Percentiles rank a stretch among this genome's conserved stretches.
Evolutionary conservation across 2,797 vertebrate species (phyloP).

Genomic region (Rhyacichthys aspro): DNA sequence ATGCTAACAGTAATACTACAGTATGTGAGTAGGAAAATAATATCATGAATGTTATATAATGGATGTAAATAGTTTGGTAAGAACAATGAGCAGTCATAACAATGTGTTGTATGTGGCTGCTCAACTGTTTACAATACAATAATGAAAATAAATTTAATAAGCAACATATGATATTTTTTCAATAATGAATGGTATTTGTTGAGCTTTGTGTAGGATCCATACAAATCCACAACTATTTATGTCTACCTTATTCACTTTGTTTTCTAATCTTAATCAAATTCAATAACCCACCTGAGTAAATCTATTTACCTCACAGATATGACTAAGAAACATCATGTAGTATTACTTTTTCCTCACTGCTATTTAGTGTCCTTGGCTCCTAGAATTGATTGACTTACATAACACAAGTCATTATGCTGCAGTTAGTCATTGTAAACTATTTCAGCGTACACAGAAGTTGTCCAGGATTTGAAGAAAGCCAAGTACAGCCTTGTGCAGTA

Average conservation of each 20-base stretch:
- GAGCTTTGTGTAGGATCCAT: no score
- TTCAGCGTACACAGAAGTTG: slow-evolving; percentile 3
- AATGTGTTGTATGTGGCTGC: neutral
- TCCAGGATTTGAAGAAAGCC: no score
- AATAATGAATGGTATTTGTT: no score
- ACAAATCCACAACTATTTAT: neutral
- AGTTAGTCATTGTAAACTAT: slow-evolving; percentile 30
- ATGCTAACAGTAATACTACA: no score
- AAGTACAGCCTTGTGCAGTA: slow-evolving; percentile 24
- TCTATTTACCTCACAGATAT: no score
- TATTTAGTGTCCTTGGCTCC: slow-evolving; percentile 57
- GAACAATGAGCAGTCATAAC: neutral
- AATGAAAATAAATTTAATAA: no score
- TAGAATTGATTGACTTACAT: slow-evolving; percentile 37
- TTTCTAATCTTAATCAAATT: no score
- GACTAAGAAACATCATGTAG: slow-evolving; percentile 21
- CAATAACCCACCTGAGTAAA: no score
- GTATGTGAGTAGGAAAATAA: no score
- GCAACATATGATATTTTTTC: no score
- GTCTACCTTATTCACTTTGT: no score
- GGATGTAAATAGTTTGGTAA: slow-evolving; percentile 8
- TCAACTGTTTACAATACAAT: no score
- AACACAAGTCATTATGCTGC: slow-evolving; percentile 38
- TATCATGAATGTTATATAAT: neutral
- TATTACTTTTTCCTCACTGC: slow-evolving; percentile 24